Evolutionary conservation across 1,140 invertebrate species (phyloP).

Genomic region (Scaptomyza hsui): DNA sequence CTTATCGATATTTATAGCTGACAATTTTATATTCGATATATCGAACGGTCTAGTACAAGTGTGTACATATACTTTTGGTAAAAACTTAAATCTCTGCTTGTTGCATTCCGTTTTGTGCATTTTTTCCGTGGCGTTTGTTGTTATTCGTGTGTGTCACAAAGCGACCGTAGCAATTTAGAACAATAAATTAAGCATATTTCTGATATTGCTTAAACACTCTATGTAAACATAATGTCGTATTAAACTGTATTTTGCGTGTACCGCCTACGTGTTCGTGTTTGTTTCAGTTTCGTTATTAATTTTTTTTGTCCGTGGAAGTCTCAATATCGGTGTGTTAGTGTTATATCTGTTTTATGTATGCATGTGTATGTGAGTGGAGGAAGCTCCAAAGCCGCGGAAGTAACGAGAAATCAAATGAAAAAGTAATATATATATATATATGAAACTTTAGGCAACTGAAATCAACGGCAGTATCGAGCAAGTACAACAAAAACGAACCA

Average conservation of each 20-base stretch:
- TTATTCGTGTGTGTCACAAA: conserved; percentile 42
- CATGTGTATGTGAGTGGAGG: conserved; percentile 26
- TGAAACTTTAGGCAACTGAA: conserved; percentile 8
- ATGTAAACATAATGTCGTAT: conserved; percentile 36
- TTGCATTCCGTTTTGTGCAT: conserved; percentile 49
- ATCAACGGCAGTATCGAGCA: conserved; percentile 17
- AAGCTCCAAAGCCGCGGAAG: conserved; percentile 43
- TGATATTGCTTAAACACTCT: conserved; percentile 4
- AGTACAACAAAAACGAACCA: conserved; percentile 12
- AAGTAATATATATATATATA: conserved; percentile 31
- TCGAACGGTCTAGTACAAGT: not conserved
- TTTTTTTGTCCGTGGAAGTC: conserved; percentile 18
- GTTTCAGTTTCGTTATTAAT: conserved; percentile 15
- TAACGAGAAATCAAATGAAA: conserved; percentile 39
- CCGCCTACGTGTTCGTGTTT: conserved; percentile 33
- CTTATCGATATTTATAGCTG: not conserved
- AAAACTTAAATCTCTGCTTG: conserved; percentile 32
- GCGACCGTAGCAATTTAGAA: conserved; percentile 21
- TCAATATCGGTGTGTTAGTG: conserved; percentile 32
- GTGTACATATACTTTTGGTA: conserved; percentile 38
- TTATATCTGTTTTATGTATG: conserved; percentile 31
- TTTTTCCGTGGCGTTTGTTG: conserved; percentile 48
- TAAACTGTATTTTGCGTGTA: conserved; percentile 31
- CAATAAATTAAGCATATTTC: conserved; percentile 25
- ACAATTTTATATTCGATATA: not conserved